These are phyloP conservation scores for Spinibarbus caldwelli DNA, from an alignment of 2,797 vertebrate species.

Conservation along the genomic window DNA sequence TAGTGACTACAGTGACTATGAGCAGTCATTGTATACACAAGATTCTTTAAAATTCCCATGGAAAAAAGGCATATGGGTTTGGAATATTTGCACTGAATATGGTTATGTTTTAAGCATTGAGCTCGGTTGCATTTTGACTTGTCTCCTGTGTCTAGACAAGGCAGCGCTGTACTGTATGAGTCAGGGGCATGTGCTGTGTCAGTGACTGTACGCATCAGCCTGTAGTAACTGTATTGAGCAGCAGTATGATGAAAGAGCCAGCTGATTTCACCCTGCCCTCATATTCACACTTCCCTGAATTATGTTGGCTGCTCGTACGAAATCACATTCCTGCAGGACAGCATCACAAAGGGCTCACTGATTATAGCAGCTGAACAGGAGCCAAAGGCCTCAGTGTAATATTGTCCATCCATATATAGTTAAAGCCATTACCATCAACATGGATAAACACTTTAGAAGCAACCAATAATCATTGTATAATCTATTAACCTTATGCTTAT, in stretches of 20 bases:
- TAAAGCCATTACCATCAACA: background rate
- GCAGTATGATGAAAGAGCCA: conserved; percentile 23
- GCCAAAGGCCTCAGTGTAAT: conserved; percentile 6
- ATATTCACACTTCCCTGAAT: conserved; percentile 11
- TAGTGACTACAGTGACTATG: background rate
- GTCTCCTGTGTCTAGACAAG: conserved; percentile 6
- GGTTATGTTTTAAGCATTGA: background rate
- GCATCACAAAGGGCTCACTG: conserved; percentile 1
- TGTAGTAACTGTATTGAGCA: conserved; percentile 27
- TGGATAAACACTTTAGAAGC: background rate
- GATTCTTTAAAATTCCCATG: background rate
- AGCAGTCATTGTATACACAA: background rate
- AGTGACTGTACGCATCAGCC: conserved; percentile 12
- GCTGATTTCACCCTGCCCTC: conserved; percentile 15
- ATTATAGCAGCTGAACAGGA: conserved; percentile 15
- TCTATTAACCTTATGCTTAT: background rate
- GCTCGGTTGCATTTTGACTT: background rate
- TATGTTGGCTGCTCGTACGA: background rate
- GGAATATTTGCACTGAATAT: background rate
- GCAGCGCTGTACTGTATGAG: conserved; percentile 10
- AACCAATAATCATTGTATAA: background rate
- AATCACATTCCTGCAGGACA: conserved; percentile 21
- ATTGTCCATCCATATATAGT: conserved; percentile 20
- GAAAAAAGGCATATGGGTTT: background rate
- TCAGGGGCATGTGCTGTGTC: conserved; percentile 18